Conservation (phyloP, 1,140 invertebrate genomes). For the Pteromalus puparum region DNA sequence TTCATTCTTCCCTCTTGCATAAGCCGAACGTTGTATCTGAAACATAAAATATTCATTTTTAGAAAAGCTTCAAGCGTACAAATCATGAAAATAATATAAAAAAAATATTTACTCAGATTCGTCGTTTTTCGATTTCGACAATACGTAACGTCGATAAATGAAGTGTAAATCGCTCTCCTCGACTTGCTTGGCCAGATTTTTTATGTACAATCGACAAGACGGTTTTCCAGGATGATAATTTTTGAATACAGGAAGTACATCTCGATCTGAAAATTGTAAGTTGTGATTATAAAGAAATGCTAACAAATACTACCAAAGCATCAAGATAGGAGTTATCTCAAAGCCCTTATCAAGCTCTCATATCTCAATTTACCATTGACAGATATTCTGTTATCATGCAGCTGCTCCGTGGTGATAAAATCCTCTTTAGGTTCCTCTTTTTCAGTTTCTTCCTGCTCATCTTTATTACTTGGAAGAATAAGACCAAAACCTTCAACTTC, state of each 20-base stretch:
- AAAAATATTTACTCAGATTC: conserved; percentile 73
- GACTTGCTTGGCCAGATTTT: conserved; percentile 92
- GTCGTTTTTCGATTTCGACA: conserved; percentile 73
- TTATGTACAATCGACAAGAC: conserved; percentile 91
- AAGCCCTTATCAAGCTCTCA: conserved; percentile 14
- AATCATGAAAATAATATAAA: conserved; percentile 14
- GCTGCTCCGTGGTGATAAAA: conserved; percentile 81
- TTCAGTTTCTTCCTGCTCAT: conserved; percentile 62
- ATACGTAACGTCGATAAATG: conserved; percentile 85
- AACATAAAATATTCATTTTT: conserved; percentile 52
- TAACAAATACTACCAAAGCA: conserved; percentile 14
- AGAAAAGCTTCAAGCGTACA: conserved; percentile 14
- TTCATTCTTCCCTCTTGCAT: conserved; percentile 98
- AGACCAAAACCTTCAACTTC: conserved; percentile 72
- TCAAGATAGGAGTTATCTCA: conserved; percentile 18
- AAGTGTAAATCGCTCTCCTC: conserved; percentile 84
- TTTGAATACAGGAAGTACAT: conserved; percentile 87
- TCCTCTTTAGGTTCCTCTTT: conserved; percentile 68
- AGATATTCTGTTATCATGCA: conserved; percentile 83
- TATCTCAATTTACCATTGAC: conserved; percentile 71
- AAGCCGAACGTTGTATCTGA: conserved; percentile 86
- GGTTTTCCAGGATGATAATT: conserved; percentile 90
- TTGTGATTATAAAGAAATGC: conserved; percentile 41
- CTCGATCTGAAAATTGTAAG: conserved; percentile 79
- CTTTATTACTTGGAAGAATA: conserved; percentile 71